phyloP scores from a whole-genome alignment of 2,888 invertebrate species.

The Stenotaenia linearis region DNA sequence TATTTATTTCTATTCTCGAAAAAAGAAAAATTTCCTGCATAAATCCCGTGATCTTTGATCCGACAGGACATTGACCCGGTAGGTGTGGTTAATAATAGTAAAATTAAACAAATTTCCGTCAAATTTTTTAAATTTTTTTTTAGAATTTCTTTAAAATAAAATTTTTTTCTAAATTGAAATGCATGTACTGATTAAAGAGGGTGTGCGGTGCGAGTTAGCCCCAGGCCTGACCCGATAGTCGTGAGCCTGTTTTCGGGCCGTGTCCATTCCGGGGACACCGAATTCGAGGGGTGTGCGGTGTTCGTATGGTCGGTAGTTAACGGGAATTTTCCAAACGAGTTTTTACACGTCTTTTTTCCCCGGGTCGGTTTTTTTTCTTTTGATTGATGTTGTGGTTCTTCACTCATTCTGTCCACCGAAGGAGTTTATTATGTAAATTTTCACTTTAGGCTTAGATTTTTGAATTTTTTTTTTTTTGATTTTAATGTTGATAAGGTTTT shows the following conservation, averaged over 20 bases:
- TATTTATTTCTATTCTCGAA: not conserved
- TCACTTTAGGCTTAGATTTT: too few species aligned
- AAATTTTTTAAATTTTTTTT: not conserved
- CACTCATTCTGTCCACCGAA: not conserved
- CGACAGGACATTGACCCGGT: not conserved
- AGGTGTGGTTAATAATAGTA: constrained; percentile 5
- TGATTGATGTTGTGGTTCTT: not conserved
- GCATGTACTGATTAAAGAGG: not conserved
- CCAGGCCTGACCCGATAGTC: not conserved
- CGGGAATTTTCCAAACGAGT: constrained; percentile 9
- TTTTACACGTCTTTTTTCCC: not conserved
- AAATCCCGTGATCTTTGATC: not conserved
- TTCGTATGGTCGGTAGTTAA: not conserved
- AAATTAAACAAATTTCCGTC: not conserved
- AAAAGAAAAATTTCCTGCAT: not conserved
- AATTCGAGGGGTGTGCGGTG: not conserved
- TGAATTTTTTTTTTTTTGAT: not conserved
- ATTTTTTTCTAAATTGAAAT: not conserved
- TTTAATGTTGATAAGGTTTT: not conserved
- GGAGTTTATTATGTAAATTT: not conserved
- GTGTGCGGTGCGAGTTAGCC: not conserved
- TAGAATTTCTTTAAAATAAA: not conserved
- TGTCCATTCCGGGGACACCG: not conserved
- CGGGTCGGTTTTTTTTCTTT: not conserved
- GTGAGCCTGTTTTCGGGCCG: not conserved